Evolutionary conservation across 2,797 vertebrate genomes (phyloP).

Genomic region (Poeciliopsis turneri): DNA sequence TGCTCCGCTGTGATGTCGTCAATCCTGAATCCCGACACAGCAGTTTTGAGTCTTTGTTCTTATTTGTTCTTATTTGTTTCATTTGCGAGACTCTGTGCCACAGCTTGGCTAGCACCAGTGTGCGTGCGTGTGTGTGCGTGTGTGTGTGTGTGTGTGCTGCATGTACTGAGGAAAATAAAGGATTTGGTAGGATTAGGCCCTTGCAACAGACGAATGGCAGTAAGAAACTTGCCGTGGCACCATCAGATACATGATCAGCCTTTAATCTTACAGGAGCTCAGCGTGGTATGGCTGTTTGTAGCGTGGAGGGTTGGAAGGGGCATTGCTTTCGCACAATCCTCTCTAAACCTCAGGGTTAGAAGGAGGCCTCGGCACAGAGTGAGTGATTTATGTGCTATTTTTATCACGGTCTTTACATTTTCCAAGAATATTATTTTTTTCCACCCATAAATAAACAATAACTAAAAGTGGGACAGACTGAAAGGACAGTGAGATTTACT

Average conservation of each 20-base stretch:
- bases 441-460: not conserved
- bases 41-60: conserved; percentile 54
- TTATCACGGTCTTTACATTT: conserved; percentile 34
- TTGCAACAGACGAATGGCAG: conserved; percentile 64
- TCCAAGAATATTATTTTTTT: conserved; percentile 22
- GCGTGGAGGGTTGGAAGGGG: conserved; percentile 45
- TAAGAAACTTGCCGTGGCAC: conserved; percentile 64
- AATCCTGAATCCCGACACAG: conserved; percentile 47
- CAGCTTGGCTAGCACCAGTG: conserved; percentile 27
- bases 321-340: conserved; percentile 71
- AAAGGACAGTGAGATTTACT: not conserved
- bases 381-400: conserved; percentile 30
- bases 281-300: conserved; percentile 8
- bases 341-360: conserved; percentile 57
- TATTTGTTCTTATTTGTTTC: conserved; percentile 45
- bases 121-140: conserved; percentile 48
- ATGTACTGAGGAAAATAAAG: conserved; percentile 74
- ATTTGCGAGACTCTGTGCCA: conserved; percentile 44
- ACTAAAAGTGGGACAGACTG: not conserved
- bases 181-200: conserved; percentile 77
- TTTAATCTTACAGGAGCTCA: conserved; percentile 70
- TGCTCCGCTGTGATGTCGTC: conserved; percentile 57
- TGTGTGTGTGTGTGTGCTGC: conserved; percentile 58
- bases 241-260: conserved; percentile 71
- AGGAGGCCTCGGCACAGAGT: conserved; percentile 26